Conservation (phyloP, 2,797 vertebrate genomes). For the Enteromius unitaeniatus region DNA sequence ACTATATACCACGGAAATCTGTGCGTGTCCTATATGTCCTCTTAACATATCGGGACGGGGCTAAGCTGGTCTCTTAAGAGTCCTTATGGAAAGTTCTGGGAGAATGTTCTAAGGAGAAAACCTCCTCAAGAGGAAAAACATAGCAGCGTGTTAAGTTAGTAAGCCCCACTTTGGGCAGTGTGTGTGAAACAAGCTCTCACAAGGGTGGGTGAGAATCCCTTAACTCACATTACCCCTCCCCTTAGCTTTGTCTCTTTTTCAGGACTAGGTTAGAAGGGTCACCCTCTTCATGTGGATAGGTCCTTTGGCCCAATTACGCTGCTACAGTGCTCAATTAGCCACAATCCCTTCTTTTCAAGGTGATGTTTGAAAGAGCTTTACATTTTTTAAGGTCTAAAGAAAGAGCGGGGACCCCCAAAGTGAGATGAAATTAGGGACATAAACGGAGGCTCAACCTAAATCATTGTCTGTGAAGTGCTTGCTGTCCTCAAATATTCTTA, state of each 20-base stretch:
- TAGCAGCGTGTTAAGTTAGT: slow-evolving; percentile 84
- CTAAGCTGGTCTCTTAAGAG: slow-evolving; percentile 81
- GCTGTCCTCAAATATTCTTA: slow-evolving; percentile 50
- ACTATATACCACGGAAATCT: slow-evolving; percentile 23
- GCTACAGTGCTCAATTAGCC: slow-evolving; percentile 85
- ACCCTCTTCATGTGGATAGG: slow-evolving; percentile 90
- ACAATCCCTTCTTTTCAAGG: slow-evolving; percentile 85
- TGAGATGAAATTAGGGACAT: slow-evolving; percentile 67
- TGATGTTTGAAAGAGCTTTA: slow-evolving; percentile 76
- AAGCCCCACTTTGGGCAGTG: slow-evolving; percentile 84
- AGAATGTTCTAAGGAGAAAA: slow-evolving; percentile 82
- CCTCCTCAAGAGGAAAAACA: slow-evolving; percentile 86
- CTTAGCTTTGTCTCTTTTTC: slow-evolving; percentile 89
- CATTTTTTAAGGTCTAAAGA: slow-evolving; percentile 73
- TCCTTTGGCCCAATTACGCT: slow-evolving; percentile 90
- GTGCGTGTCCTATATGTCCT: slow-evolving; percentile 22
- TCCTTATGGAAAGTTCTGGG: slow-evolving; percentile 77
- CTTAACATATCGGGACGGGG: slow-evolving; percentile 73
- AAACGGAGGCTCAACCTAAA: slow-evolving; percentile 55
- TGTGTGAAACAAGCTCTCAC: slow-evolving; percentile 89
- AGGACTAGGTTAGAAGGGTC: slow-evolving; percentile 89
- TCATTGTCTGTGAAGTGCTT: slow-evolving; percentile 50
- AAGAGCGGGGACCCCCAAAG: slow-evolving; percentile 64
- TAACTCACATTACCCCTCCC: slow-evolving; percentile 90
- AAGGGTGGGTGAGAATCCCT: slow-evolving; percentile 91